Evolutionary conservation across 2,888 invertebrate genomes (phyloP), one percentile per base, ranked within the genome.

Genomic region (Monoplex corrugatus): DNA sequence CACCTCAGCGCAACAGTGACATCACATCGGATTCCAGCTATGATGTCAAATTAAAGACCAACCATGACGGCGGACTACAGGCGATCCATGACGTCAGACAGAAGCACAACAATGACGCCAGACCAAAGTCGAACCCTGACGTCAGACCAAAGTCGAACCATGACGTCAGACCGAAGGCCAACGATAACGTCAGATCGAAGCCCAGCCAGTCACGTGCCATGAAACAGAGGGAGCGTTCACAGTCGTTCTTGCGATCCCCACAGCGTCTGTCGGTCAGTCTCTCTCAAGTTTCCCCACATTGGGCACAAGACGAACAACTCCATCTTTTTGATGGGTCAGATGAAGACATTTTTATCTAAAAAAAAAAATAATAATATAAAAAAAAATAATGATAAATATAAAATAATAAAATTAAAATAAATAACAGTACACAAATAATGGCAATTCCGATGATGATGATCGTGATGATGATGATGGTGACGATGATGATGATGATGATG

Each of bases 191-290:
- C 43, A 80, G 40, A 6, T 43, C 23, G 43, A 28, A 80, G 19
- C 43, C 40, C 23, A 32, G 8, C 28, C 78, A 80, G 28, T 80
- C 43, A 28, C 78, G 78, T 43, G 78, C 43, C 28, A 6, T 28
- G 23, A 80, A 80, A 32, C 78, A 80, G 43, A 80, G 43, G 78
- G 40, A 80, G 43, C 78, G 78, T 43, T 40, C 43, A 43, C 78
- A 23, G 8, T 10, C 23, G 78, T 19, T 80, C 28, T 43, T 78
- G 38, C 23, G 38, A 28, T 43, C 78, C 43, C 28, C 28, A n/a
- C n/a, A n/a, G n/a, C n/a, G n/a, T n/a, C n/a, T n/a, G n/a, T n/a
- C 43, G 28, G 40, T 32, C 23, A 28, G 40, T 28, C 40, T 80
- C 40, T 23, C 38, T 13, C 38, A 16, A 38, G 38, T 38, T 3